Conservation (phyloP, 2,888 invertebrate genomes). For the Drosophila parthenogenetica region DNA sequence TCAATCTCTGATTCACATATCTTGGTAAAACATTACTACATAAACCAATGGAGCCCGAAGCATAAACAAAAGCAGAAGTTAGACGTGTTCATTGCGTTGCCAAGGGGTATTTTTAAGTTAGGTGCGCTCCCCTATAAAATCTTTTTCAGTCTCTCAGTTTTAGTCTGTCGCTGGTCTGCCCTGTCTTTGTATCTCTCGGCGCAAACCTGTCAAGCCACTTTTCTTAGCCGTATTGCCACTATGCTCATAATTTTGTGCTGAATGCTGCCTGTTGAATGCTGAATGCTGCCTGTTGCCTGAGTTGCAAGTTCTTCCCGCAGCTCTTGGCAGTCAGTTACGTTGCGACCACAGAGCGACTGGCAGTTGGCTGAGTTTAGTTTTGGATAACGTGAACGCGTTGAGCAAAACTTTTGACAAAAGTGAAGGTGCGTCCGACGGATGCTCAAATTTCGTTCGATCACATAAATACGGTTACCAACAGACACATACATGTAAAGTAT, state of each 20-base stretch:
- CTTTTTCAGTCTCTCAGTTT: slow-evolving; percentile 11
- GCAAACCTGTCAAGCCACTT: slow-evolving; percentile 79
- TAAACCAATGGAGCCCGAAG: no score
- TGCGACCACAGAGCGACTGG: slow-evolving; percentile 83
- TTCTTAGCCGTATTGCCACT: slow-evolving; percentile 62
- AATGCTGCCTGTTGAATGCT: slow-evolving; percentile 2
- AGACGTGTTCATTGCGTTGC: no score
- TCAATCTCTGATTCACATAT: no score
- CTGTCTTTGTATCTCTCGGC: slow-evolving; percentile 23
- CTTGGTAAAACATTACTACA: no score
- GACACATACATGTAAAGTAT: slow-evolving; percentile 14
- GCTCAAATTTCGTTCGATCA: slow-evolving; percentile 57
- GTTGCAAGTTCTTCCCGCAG: slow-evolving; percentile 46
- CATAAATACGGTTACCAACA: slow-evolving; percentile 39
- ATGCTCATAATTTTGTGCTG: slow-evolving; percentile 65
- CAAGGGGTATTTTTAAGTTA: not conserved
- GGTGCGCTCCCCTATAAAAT: not conserved
- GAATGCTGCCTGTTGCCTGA: slow-evolving; percentile 8
- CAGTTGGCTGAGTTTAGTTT: slow-evolving; percentile 40
- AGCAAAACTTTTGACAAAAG: slow-evolving; percentile 63
- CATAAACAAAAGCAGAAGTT: no score
- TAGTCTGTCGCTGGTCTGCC: slow-evolving; percentile 4
- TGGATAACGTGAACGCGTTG: slow-evolving; percentile 46
- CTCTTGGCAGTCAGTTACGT: slow-evolving; percentile 79
- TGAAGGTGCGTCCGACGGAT: slow-evolving; percentile 71